A percentile compares a stretch with the other conserved stretches of the same genome.
phyloP scores from a whole-genome alignment of 2,113 vertebrate genomes.

The Periophthalmus modestus region DNA sequence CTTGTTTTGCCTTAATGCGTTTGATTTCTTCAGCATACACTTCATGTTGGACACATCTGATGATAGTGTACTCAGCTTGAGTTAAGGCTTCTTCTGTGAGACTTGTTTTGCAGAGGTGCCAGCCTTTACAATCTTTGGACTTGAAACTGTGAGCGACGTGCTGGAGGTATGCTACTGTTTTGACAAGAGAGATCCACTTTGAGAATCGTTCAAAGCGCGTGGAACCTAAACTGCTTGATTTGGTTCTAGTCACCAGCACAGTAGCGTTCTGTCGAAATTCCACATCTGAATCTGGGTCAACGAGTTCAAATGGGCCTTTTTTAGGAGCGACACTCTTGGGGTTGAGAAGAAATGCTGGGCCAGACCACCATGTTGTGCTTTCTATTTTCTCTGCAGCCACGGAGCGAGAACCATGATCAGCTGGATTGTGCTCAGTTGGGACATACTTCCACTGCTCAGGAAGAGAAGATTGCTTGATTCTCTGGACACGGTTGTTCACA shows the following conservation, averaged over 20 bases:
- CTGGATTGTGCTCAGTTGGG: not conserved
- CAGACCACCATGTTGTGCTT: not conserved
- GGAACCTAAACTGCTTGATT: not conserved
- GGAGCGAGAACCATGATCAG: not conserved
- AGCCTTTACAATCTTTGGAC: constrained; percentile 18
- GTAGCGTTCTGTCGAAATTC: not conserved
- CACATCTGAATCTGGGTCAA: not conserved
- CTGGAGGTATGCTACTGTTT: constrained; percentile 10
- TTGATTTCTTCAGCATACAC: not conserved
- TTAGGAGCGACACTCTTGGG: not conserved
- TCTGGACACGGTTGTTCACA: not conserved
- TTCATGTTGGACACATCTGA: constrained; percentile 20
- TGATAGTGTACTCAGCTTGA: constrained; percentile 11
- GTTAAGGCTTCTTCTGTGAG: not conserved
- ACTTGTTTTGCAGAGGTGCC: constrained; percentile 16
- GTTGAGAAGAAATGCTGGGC: not conserved
- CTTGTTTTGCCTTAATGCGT: not conserved
- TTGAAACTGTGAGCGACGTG: constrained; percentile 11
- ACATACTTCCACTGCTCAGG: not conserved
- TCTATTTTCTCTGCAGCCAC: not conserved
- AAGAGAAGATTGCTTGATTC: not conserved
- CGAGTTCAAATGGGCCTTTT: not conserved
- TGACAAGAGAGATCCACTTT: constrained; percentile 15
- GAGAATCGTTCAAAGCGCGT: constrained; percentile 13
- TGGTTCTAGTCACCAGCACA: not conserved